Evolutionary conservation across 2,888 invertebrate genomes (phyloP).

Genomic region (Gari tellinella): DNA sequence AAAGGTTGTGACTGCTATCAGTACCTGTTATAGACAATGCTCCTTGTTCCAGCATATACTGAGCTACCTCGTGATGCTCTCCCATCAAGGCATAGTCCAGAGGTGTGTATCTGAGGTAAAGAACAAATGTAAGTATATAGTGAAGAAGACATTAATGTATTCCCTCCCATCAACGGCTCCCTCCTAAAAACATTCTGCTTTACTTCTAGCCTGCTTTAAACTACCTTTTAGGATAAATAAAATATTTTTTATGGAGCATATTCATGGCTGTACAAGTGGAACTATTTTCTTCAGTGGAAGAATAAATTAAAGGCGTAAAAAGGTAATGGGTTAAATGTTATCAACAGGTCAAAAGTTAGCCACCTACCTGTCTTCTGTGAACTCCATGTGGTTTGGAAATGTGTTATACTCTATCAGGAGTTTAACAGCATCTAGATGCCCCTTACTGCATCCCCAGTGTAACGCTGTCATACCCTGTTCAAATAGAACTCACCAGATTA

Average conservation of each 20-base stretch:
- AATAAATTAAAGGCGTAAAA: no score
- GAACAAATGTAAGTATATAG: neutral
- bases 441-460: conserved; percentile 84
- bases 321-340: no score
- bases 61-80: conserved; percentile 83
- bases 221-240: no score
- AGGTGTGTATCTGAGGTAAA: conserved; percentile 80
- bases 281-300: no score
- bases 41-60: conserved; percentile 84
- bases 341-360: neutral
- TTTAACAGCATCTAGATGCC: conserved; percentile 83
- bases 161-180: no score
- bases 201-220: no score
- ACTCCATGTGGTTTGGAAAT: conserved; percentile 83
- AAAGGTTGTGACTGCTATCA: no score
- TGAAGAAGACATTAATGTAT: neutral
- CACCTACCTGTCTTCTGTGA: conserved; percentile 82
- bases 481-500: neutral
- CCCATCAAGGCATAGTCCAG: conserved; percentile 84
- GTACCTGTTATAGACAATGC: conserved; percentile 83
- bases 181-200: no score
- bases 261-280: no score
- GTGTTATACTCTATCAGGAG: conserved; percentile 83
- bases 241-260: no score
- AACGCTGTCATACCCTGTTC: conserved; percentile 83